Evolutionary conservation across 1,140 invertebrate genomes (phyloP), one percentile per base, ranked within the genome.

Genomic region (Drosophila guanche): DNA sequence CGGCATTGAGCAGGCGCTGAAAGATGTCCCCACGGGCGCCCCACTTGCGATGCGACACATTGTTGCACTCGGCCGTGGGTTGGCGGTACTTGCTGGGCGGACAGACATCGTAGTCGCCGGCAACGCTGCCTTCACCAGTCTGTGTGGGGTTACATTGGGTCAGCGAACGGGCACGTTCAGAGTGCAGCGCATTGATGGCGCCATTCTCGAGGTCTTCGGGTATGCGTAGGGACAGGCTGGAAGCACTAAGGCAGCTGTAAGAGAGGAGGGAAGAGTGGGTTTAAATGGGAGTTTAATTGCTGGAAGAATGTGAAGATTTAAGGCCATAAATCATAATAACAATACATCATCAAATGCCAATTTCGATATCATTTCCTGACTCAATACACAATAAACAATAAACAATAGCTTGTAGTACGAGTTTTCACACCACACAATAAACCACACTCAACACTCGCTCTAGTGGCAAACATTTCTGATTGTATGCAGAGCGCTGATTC

Each of bases 61-160:
- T 99, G 92, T 99, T 99, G 91, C 98, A 99, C 85, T 96, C 95
- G 0, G 97, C 98, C 42, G 95, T 96, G 12, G 95, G 94, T 25
- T 95, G 95, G 47, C 98, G 93, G 90, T 95, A 97, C 79, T 95
- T 95, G 91, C 94, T 95, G 4, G 95, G 95, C 2, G 95, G 95
- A 85, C 95, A 96, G 6, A 91, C 81, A 55, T 91, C 86, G 22
- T 85, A 90, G 12, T 79, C 83, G 7, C 61, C 57, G 43, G 84
- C 79, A 16, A 74, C 83, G 16, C 47, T 77, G 50, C 43, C 41
- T 12, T 66, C 51, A 1, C 54, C 40, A 3, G 57, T 45, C 8
- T 62, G 65, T 5, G 40, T 8, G 25, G 60, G 25, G 14, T 57
- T 60, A 23, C 90, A 90, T 1, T 63, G 55, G 10, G 75, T 75